Evolutionary conservation across 2,113 vertebrate genomes (phyloP).

Genomic region (Solenodon paradoxus): DNA sequence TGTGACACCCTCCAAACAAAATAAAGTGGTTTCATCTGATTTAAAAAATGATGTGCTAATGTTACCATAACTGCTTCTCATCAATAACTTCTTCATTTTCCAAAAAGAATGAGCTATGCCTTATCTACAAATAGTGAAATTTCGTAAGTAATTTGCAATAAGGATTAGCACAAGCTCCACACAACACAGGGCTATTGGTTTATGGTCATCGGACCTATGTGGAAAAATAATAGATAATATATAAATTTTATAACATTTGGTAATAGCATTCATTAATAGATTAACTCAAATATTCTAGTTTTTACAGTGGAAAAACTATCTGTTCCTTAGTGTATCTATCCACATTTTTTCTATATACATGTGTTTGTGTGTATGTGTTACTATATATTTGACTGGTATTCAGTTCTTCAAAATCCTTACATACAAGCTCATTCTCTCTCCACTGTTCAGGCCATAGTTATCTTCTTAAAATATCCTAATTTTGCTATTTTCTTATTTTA

Average conservation of each 20-base stretch:
- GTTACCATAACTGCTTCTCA: background rate
- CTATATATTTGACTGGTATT: background rate
- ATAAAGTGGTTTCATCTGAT: constrained; percentile 8
- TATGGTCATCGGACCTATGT: background rate
- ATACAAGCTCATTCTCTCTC: background rate
- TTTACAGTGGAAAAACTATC: background rate
- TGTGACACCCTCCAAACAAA: background rate
- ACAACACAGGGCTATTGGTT: background rate
- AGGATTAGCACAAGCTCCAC: background rate
- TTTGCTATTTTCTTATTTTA: background rate
- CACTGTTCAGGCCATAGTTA: background rate
- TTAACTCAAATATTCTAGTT: background rate
- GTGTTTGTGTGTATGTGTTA: background rate
- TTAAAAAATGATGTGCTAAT: background rate
- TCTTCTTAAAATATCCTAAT: background rate
- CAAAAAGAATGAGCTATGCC: background rate
- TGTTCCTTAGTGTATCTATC: background rate
- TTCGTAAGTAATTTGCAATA: background rate
- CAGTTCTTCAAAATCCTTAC: background rate
- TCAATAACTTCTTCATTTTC: background rate
- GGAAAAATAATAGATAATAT: background rate
- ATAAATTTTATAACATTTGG: background rate
- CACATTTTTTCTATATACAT: background rate
- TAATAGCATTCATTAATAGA: background rate
- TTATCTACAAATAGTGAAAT: background rate